These are phyloP conservation scores for Proterorhinus semilunaris DNA, from an alignment of 2,113 vertebrate genomes.

Conservation along the genomic window DNA sequence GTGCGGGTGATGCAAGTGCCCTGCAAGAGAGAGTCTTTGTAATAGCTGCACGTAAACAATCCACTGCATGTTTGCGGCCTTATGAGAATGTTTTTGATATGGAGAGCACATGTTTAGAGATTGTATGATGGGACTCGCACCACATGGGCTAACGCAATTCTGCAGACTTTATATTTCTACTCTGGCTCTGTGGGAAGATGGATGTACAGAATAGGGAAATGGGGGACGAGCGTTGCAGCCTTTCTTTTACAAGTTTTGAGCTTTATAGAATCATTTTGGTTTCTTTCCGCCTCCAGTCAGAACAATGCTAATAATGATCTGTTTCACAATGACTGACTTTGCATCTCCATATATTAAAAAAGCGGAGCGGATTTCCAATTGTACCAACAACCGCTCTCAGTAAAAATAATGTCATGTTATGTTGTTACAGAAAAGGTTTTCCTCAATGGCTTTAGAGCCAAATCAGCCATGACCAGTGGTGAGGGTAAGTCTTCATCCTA, in stretches of 20 bases:
- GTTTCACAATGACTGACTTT: too few relatives aligned
- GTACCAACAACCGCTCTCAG: too few relatives aligned
- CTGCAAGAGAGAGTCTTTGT: constrained; percentile 44
- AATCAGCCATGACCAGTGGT: constrained; percentile 27
- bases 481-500: constrained; percentile 40
- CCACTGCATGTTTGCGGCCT: constrained; percentile 19
- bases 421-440: constrained; percentile 21
- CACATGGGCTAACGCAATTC: background rate
- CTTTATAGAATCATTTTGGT: too few relatives aligned
- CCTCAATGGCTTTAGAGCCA: constrained; percentile 20
- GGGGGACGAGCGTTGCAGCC: background rate
- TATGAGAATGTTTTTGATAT: background rate
- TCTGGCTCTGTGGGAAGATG: too few relatives aligned
- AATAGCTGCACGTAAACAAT: constrained; percentile 35
- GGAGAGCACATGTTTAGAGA: background rate
- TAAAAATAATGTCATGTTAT: background rate
- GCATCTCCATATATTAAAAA: too few relatives aligned
- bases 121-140: background rate
- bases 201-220: background rate
- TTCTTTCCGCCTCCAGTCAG: too few relatives aligned
- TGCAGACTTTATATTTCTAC: background rate
- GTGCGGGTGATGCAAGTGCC: constrained; percentile 57
- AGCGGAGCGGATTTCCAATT: too few relatives aligned
- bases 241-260: too few relatives aligned
- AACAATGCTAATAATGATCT: too few relatives aligned